A percentile compares a stretch with the other conserved stretches of the same genome.
Evolutionary conservation across 2,113 vertebrate species (phyloP).

Genomic region (Syngnathus typhle): DNA sequence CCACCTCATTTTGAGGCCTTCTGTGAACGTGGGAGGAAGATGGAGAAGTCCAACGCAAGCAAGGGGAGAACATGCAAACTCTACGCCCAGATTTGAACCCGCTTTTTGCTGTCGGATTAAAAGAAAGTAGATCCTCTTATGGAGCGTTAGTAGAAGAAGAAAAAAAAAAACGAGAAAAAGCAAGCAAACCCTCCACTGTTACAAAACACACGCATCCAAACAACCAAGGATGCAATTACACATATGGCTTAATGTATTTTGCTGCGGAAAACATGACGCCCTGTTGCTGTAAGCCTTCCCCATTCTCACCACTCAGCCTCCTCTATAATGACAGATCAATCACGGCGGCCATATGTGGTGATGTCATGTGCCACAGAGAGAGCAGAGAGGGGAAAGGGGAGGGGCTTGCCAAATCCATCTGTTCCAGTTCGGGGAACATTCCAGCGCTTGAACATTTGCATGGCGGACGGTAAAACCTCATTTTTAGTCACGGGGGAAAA

Average conservation of each 20-base stretch:
- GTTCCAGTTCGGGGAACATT: slow-evolving; percentile 58
- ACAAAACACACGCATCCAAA: slow-evolving; percentile 1
- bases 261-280: slow-evolving; percentile 42
- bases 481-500: slow-evolving; percentile 16
- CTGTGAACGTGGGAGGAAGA: not conserved
- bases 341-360: slow-evolving; percentile 60
- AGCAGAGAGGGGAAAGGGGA: slow-evolving; percentile 5
- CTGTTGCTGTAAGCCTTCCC: slow-evolving; percentile 21
- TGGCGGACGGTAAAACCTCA: slow-evolving; percentile 48
- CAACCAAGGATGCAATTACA: slow-evolving; percentile 24
- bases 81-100: too few relatives aligned
- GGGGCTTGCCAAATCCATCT: slow-evolving; percentile 56
- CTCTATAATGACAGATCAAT: slow-evolving; percentile 61
- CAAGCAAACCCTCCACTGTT: not conserved
- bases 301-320: slow-evolving; percentile 30
- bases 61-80: too few relatives aligned
- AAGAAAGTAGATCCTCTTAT: not conserved
- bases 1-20: not conserved
- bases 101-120: not conserved
- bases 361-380: slow-evolving; percentile 57
- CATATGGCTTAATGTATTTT: slow-evolving; percentile 15
- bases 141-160: not conserved
- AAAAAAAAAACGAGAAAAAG: not conserved
- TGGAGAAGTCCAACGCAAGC: too few relatives aligned
- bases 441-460: slow-evolving; percentile 62